Base-by-base conservation (phyloP, 1,140 invertebrate species). In the Drosophila erecta region DNA sequence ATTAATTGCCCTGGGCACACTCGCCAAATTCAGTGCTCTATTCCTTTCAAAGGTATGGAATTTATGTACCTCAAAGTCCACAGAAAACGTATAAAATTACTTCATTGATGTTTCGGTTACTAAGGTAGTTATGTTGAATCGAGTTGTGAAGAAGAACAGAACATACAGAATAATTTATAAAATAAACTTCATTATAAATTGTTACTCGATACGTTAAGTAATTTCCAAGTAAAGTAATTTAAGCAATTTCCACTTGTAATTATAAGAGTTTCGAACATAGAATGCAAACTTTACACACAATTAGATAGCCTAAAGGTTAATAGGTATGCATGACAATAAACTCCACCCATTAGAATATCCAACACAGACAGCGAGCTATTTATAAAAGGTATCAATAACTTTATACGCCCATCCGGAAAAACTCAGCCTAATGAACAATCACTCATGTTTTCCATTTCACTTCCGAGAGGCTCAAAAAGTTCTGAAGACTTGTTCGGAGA, bases 381-480 rank as follows among this genome's bases (percentile, higher is more conserved):
- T 67, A 65, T 67, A 53, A 65, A 65, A 64, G 11, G 15, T 65
- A 51, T 67, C 59, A 65, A 65, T 67, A 53, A 51, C 30, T 37
- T 35, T 24, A 4, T 20, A 17, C 46, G 22, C 37, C 60, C 27
- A 43, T 20, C 17, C 11, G 30, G 38, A 30, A 51, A 67, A 67
- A 64, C 59, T 64, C 47, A 33, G 15, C 11, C 44, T 35, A 41
- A 65, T 67, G 58, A 64, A 65, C 8, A 41, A 66, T 66, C 44
- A 49, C 15, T 61, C 64, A 66, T 64, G 27, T 17, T n/a, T n/a
- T 35, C 27, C 15, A 35, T 43, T 41, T 43, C 37, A 14, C 20
- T n/a, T 11, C 4, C 27, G 4, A 24, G 12, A 0, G 20, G 14
- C 30, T 37, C 27, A 27, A 51, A 65, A 67, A 65, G 64, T 51